These are phyloP conservation scores for Cepphus grylle DNA, from an alignment of 2,113 vertebrate genomes.

Conservation along the genomic window DNA sequence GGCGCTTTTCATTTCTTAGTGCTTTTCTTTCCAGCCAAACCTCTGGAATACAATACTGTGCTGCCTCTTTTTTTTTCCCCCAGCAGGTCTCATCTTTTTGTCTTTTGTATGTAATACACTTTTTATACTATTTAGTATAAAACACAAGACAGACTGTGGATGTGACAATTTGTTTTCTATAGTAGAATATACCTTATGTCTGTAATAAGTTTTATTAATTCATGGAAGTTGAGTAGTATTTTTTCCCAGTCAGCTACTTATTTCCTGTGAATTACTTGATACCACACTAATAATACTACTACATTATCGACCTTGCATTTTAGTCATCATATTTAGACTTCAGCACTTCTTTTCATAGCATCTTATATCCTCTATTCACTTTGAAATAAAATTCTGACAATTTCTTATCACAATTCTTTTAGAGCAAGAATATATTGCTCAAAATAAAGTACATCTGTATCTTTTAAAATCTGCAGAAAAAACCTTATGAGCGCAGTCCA, in stretches of 20 bases:
- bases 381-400: neutral
- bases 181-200: neutral
- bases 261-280: neutral
- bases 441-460: neutral
- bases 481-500: neutral
- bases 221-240: neutral
- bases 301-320: neutral
- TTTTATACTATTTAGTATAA: neutral
- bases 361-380: neutral
- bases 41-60: neutral
- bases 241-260: neutral
- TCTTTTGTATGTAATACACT: neutral
- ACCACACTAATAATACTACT: neutral
- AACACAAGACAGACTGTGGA: neutral
- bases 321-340: neutral
- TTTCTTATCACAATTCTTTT: neutral
- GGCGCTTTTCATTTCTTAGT: neutral
- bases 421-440: neutral
- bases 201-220: neutral
- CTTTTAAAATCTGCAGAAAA: neutral
- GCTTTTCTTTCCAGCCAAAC: neutral
- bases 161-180: neutral
- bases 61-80: neutral
- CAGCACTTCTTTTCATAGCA: neutral
- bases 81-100: neutral